Percentiles rank a stretch among this genome's conserved stretches.
Conservation (phyloP, 2,113 vertebrate genomes). For the Phainopepla nitens region DNA sequence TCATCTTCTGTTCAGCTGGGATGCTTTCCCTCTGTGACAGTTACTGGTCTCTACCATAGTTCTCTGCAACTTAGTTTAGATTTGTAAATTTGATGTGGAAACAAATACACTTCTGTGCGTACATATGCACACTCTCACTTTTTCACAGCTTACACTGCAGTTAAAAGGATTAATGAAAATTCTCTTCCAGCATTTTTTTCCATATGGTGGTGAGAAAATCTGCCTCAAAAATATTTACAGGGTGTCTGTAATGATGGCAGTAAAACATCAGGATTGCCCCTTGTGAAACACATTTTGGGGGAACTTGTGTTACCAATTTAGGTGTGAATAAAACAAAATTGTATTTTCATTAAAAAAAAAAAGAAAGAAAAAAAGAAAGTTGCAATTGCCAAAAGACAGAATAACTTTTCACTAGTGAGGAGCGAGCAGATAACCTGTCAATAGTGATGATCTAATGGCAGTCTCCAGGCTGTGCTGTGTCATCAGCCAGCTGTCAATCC, state of each 20-base stretch:
- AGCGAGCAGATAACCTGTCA: slow-evolving; percentile 44
- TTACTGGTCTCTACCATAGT: background rate
- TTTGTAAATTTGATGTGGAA: background rate
- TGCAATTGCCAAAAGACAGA: background rate
- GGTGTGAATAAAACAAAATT: background rate
- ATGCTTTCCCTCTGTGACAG: background rate
- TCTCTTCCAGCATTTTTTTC: background rate
- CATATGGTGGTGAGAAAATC: background rate
- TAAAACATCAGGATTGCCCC: background rate
- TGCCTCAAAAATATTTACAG: background rate
- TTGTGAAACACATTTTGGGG: background rate
- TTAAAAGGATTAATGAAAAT: slow-evolving; percentile 20
- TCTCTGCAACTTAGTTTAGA: background rate
- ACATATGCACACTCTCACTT: background rate
- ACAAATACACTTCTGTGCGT: background rate
- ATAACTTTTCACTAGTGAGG: background rate
- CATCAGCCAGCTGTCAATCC: slow-evolving; percentile 58
- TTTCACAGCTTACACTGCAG: background rate
- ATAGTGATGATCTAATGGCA: slow-evolving; percentile 52
- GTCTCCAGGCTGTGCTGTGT: slow-evolving; percentile 50
- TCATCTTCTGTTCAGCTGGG: background rate
- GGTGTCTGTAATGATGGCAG: background rate
- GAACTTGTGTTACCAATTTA: background rate
- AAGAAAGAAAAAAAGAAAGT: background rate
- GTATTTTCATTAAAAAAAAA: background rate